These are phyloP conservation scores for Argya squamiceps DNA, from an alignment of 2,797 vertebrate species.

Conservation along the genomic window DNA sequence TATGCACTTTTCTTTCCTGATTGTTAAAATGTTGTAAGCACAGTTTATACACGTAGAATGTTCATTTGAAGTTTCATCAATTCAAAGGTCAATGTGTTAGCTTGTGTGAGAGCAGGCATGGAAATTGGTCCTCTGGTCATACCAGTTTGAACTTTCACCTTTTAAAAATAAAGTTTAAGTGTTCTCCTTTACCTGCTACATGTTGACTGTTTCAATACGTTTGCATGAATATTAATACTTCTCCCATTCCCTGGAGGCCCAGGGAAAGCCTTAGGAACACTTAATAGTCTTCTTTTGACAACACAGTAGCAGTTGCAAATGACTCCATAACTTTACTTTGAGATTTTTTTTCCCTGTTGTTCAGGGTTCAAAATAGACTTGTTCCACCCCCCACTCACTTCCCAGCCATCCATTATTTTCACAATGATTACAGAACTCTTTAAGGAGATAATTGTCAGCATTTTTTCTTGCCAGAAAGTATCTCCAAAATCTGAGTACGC, in stretches of 20 bases:
- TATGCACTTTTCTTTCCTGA: not conserved
- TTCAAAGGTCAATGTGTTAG: not conserved
- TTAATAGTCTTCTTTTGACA: not conserved
- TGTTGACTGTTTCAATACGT: not conserved
- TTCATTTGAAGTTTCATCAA: not conserved
- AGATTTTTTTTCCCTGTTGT: not conserved
- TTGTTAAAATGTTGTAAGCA: not conserved
- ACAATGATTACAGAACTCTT: not conserved
- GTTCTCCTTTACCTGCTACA: not conserved
- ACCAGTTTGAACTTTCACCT: not conserved
- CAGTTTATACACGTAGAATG: not conserved
- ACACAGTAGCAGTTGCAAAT: not conserved
- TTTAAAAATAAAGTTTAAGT: not conserved
- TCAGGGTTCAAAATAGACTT: not conserved
- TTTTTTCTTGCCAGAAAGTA: not conserved
- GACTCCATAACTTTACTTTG: not conserved
- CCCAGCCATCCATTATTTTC: not conserved
- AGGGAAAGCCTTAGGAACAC: not conserved
- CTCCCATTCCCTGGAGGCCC: not conserved
- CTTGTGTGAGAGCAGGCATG: not conserved
- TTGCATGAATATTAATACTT: not conserved
- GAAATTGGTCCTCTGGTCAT: not conserved
- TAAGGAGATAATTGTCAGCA: not conserved
- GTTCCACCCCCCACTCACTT: fast-evolving
- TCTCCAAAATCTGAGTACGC: not conserved